Base-by-base conservation (phyloP, 2,888 invertebrate genomes). In the Ophion ellenae region DNA sequence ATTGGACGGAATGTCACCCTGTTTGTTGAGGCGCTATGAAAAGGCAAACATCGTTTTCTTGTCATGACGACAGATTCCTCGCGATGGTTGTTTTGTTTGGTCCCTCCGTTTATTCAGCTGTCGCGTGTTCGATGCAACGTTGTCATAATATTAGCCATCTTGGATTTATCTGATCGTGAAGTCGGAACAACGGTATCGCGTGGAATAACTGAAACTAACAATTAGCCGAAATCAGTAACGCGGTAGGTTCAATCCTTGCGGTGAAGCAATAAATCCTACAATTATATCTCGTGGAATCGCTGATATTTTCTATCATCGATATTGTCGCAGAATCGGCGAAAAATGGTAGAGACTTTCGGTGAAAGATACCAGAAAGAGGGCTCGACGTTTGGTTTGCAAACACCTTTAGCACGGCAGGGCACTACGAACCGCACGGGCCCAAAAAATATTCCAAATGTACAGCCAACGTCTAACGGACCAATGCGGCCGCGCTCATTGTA, bases 401-500 rank as follows among this genome's bases (percentile, higher is more conserved):
- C 80, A 73, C 81, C 78, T 59, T 83, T 84, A 17, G 69, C 83
- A 5, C 77, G 81, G 36, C 86, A 87, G 2, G 84, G 76, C 73
- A 87, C 88, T 28, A 82, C 88, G 32, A 87, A 76, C 61, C 86
- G 87, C n/a, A 45, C 73, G 53, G 17, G 47, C 0, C 83, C 83
- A 28, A 77, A 83, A 78, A 81, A 81, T 74, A 28, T 91, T 79
- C 91, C 90, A 57, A 91, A 87, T 79, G 90, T 91, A n/a, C 36
- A 53, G 61, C 86, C 78, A 71, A 85, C 90, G 24, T 86, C 90
- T 2, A 88, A 89, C 14, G 89, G 93, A 85, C 90, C 95, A 57
- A 95, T 96, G 89, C 95, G 96, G 87, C 96, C 96, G 11, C 95
- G 96, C 89, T 96, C 96, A 93, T 95, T 96, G 80, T 96, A 96